These are phyloP conservation scores for Aricia artaxerxes DNA, from an alignment of 2,888 invertebrate species.

Conservation along the genomic window DNA sequence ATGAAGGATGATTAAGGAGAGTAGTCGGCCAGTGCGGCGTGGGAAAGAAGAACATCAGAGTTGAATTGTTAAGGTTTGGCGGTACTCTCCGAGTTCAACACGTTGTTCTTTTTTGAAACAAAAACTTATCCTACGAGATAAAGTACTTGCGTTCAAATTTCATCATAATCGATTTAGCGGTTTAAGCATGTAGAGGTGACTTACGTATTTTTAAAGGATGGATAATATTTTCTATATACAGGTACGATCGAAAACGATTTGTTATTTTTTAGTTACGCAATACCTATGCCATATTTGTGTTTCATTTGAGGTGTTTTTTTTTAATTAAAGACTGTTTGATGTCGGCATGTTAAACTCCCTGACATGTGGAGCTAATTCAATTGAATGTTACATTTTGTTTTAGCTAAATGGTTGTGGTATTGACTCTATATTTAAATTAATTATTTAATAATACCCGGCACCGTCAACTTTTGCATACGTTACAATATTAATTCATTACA, in stretches of 20 bases:
- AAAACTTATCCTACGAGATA: too few species aligned
- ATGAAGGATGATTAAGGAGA: too few species aligned
- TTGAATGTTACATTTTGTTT: not conserved
- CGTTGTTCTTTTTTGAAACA: too few species aligned
- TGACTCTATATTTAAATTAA: conserved; percentile 11
- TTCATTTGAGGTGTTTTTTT: not conserved
- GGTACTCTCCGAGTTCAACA: too few species aligned
- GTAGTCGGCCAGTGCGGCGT: too few species aligned
- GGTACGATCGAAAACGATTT: not conserved
- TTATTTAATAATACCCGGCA: not conserved
- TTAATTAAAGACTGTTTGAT: not conserved
- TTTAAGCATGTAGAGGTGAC: too few species aligned
- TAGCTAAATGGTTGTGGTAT: not conserved
- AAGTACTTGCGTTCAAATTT: too few species aligned
- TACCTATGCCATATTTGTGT: not conserved
- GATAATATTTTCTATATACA: not conserved
- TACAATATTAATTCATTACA: not conserved
- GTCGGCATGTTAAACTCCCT: not conserved
- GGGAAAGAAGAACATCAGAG: too few species aligned
- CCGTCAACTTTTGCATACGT: not conserved
- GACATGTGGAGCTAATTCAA: conserved; percentile 4
- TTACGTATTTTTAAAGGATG: not conserved
- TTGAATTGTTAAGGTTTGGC: too few species aligned
- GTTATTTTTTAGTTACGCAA: not conserved
- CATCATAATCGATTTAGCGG: too few species aligned